Base-by-base conservation (phyloP, 2,888 invertebrate genomes). In the Drosophila demipolita region DNA sequence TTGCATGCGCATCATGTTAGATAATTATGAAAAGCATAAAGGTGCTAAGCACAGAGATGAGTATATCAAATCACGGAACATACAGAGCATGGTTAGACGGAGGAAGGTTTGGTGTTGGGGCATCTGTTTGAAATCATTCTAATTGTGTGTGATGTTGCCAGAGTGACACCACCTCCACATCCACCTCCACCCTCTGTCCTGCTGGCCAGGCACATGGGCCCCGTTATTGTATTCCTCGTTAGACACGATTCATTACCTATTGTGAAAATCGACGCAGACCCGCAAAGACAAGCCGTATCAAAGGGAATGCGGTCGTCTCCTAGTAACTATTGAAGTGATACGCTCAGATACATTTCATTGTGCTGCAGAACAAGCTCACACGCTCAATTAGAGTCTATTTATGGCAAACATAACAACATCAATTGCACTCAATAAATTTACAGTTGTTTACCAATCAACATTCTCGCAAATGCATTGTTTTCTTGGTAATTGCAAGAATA, bases 231-330 rank as follows among this genome's bases (percentile, higher is more conserved):
- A 59, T 78, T 35, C 49, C 55, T 45, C 49, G 63, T 62, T 65
- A 65, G 38, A 55, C 48, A 74, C 78, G 66, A 52, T 59, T 78
- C 78, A 61, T 58, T 66, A 66, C 65, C 67, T 71, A 78, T 59
- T 65, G 50, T 50, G 54, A 26, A 54, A 73, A 50, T 58, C 35
- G 8, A 9, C n/a, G 29, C 42, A 45, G 32, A 38, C 9, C 9
- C 33, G 15, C 11, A n/a, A 45, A 42, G 52, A 40, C 58, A 64
- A 50, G 53, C 38, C 35, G 26, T 60, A 36, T 55, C 38, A 29
- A 48, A 60, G 42, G 60, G 40, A 63, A 55, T 63, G 60, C 67
- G 64, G n/a, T n/a, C 35, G 73, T 72, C 17, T 23, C 67, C 50
- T 23, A 20, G 67, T 62, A 73, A 69, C 60, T 38, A 29, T 38